These are phyloP conservation scores for Asarcornis scutulata DNA, from an alignment of 2,113 vertebrate species.

Conservation along the genomic window DNA sequence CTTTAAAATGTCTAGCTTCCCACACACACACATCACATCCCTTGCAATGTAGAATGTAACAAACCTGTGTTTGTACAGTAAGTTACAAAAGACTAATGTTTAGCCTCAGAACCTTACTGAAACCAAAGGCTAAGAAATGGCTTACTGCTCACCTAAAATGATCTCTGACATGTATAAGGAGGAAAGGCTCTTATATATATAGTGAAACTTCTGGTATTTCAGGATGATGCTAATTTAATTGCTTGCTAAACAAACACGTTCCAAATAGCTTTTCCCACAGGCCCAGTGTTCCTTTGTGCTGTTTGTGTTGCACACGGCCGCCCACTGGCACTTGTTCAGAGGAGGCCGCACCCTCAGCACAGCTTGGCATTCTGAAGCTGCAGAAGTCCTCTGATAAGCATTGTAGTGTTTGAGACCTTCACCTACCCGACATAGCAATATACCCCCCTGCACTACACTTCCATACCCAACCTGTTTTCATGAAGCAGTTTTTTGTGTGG, in stretches of 20 bases:
- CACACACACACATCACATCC: not conserved
- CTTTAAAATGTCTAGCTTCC: not conserved
- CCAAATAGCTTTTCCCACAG: slow-evolving; percentile 38
- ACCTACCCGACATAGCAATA: not conserved
- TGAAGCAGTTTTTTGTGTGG: not conserved
- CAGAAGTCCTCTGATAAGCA: not conserved
- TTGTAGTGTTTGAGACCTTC: not conserved
- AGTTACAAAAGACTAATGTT: not conserved
- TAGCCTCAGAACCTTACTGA: not conserved
- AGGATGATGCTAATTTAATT: slow-evolving; percentile 28
- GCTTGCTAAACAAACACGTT: slow-evolving; percentile 41
- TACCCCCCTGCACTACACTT: not conserved
- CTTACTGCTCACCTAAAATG: not conserved
- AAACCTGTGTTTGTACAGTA: not conserved
- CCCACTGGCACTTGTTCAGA: slow-evolving; percentile 10
- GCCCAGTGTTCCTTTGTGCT: slow-evolving; percentile 24
- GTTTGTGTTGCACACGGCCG: not conserved
- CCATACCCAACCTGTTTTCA: not conserved
- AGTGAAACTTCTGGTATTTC: slow-evolving; percentile 49
- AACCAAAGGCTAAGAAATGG: not conserved
- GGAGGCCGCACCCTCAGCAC: not conserved
- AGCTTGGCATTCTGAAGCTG: not conserved
- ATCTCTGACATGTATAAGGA: not conserved
- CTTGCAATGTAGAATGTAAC: not conserved
- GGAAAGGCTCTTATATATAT: not conserved